Evolutionary conservation across 2,113 vertebrate species (phyloP), one percentile per base, ranked within the genome.

Genomic region (Ictalurus punctatus): DNA sequence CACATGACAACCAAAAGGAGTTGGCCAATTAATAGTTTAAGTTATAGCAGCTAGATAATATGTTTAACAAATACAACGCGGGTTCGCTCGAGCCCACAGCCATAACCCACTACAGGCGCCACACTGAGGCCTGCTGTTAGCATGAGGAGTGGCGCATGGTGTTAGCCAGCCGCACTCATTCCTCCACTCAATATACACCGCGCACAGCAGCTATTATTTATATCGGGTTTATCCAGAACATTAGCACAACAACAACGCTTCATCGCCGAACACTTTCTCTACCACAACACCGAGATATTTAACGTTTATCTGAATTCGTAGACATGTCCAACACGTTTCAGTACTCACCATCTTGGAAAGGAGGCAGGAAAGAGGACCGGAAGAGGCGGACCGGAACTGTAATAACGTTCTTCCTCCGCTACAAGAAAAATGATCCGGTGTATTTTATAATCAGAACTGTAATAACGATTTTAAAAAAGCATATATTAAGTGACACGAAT

Each of bases 361-460:
- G 90, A 91, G 90, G 89, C 90, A 90, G 89, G 87, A 91, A 91
- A 91, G 84, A 91, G 90, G 84, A 86, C 89, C 84, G 86, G 89
- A 90, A 88, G 7, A 86, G 73, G 89, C 17, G 27, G 82, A 80
- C 6, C 89, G 80, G 86, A 87, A 88, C 8, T 84, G 44, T 27
- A 86, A 63, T 78, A 54, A 88, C 71, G 58, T 30, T 17, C 6
- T 74, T 44, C 81, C 67, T 34, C 81, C 25, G 52, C 54, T 3
- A 65, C 16, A 87, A 61, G 1, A 83, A 82, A 67, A 89, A 48
- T 0, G 1, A 21, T 16, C 14, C 9, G 27, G 73, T 16, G 27
- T 40, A 3, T 40, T 44, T 14, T 73, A 73, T 27, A 0, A 13
- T 63, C 7, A n/a, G 13, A 83, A 37, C 59, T 82, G 16, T 59